A percentile compares a stretch with the other conserved stretches of the same genome.
These are phyloP conservation scores for Apocrypta bakeri DNA, from an alignment of 1,140 invertebrate genomes.

Conservation along the genomic window DNA sequence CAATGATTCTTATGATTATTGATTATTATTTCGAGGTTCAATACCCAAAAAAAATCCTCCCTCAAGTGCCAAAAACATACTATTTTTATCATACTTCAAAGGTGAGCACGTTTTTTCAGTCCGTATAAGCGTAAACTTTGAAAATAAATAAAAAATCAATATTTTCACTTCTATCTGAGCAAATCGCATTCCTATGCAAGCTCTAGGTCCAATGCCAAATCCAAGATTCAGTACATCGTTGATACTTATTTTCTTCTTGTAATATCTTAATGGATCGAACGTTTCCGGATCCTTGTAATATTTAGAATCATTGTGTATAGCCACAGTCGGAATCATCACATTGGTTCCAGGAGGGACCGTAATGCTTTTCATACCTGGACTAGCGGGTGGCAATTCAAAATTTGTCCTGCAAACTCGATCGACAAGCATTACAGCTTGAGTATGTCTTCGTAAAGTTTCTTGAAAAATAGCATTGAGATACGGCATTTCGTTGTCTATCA, in stretches of 20 bases:
- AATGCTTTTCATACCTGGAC: constrained; percentile 40
- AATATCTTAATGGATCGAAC: constrained; percentile 76
- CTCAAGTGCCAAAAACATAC: not conserved
- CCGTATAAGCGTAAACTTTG: constrained; percentile 60
- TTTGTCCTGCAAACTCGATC: constrained; percentile 72
- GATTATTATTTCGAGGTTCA: not conserved
- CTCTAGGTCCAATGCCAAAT: constrained; percentile 76
- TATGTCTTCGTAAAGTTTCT: constrained; percentile 76
- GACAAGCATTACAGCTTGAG: constrained; percentile 69
- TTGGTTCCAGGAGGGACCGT: constrained; percentile 57
- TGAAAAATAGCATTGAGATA: constrained; percentile 60
- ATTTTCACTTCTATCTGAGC: constrained; percentile 72
- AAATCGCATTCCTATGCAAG: constrained; percentile 67
- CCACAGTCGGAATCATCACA: constrained; percentile 69
- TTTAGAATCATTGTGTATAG: constrained; percentile 74
- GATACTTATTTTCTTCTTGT: constrained; percentile 65
- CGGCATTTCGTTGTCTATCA: constrained; percentile 50
- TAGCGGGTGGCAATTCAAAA: constrained; percentile 52
- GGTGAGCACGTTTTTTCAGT: constrained; percentile 61
- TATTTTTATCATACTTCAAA: not conserved
- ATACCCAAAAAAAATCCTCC: not conserved
- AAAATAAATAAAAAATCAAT: constrained; percentile 58
- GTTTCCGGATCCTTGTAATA: constrained; percentile 73
- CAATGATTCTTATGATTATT: too few species aligned
- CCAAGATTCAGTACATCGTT: constrained; percentile 71